phyloP scores from a whole-genome alignment of 2,113 vertebrate species.

The Vulpes ferrilata region DNA sequence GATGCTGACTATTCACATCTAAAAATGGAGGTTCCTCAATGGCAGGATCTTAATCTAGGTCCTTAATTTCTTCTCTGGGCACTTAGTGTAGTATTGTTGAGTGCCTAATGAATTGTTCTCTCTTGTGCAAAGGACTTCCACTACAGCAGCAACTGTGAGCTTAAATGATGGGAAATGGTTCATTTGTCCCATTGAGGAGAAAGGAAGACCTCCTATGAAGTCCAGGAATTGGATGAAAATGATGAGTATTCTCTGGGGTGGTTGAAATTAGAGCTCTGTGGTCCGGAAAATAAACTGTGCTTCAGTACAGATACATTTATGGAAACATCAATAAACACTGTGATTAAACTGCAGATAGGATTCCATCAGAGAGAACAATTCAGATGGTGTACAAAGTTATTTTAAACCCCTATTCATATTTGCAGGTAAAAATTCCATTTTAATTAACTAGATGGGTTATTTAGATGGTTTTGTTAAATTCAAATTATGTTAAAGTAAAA shows the following conservation, averaged over 20 bases:
- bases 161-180: slow-evolving; percentile 70
- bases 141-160: slow-evolving; percentile 17
- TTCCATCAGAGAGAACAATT: slow-evolving; percentile 67
- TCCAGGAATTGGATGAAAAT: slow-evolving; percentile 76
- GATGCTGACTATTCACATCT: not conserved
- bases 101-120: slow-evolving; percentile 70
- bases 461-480: slow-evolving; percentile 67
- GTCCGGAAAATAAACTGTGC: slow-evolving; percentile 78
- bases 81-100: slow-evolving; percentile 70
- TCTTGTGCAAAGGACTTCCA: slow-evolving; percentile 39
- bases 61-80: slow-evolving; percentile 44
- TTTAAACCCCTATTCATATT: slow-evolving; percentile 54
- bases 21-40: not conserved
- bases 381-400: slow-evolving; percentile 54
- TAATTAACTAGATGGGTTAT: slow-evolving; percentile 51
- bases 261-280: slow-evolving; percentile 77
- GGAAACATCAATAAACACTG: slow-evolving; percentile 76
- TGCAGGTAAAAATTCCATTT: slow-evolving; percentile 63
- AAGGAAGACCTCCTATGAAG: slow-evolving; percentile 73
- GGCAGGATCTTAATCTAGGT: slow-evolving; percentile 50
- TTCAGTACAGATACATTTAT: slow-evolving; percentile 70
- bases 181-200: slow-evolving; percentile 64
- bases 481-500: slow-evolving; percentile 59
- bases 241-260: slow-evolving; percentile 69
- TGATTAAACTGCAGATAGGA: slow-evolving; percentile 76